Conservation (phyloP, 2,113 vertebrate genomes). For the Stomatorhinus ivindoensis region DNA sequence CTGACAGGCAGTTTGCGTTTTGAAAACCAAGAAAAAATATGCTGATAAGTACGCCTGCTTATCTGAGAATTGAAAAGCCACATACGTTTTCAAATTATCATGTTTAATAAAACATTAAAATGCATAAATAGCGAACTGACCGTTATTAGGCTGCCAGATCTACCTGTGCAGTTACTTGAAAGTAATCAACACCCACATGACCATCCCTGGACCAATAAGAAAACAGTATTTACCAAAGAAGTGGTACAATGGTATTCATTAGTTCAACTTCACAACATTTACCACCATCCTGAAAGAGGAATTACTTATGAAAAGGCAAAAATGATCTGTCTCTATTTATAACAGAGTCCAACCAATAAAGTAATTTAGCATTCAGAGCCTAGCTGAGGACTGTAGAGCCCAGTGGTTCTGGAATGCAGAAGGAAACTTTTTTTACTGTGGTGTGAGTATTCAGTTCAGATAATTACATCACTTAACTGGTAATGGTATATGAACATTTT, state of each 20-base stretch:
- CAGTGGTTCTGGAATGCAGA: not conserved
- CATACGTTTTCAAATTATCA: not conserved
- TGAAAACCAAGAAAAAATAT: too few relatives aligned
- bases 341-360: not conserved
- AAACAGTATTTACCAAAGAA: not conserved
- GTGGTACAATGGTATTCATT: not conserved
- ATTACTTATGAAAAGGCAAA: not conserved
- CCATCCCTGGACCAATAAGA: not conserved
- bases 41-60: not conserved
- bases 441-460: not conserved
- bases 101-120: not conserved
- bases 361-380: not conserved
- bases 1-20: too few relatives aligned
- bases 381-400: not conserved
- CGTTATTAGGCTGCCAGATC: not conserved
- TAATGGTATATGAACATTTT: not conserved
- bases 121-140: not conserved
- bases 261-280: not conserved
- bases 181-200: not conserved
- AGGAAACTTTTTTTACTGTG: not conserved
- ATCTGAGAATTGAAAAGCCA: not conserved
- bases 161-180: not conserved
- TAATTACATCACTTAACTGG: not conserved
- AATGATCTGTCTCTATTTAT: not conserved
- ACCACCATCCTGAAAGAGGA: not conserved